Percentiles rank a stretch among this genome's conserved stretches.
phyloP scores from a whole-genome alignment of 2,797 vertebrate species.

The Meriones psammophilus region DNA sequence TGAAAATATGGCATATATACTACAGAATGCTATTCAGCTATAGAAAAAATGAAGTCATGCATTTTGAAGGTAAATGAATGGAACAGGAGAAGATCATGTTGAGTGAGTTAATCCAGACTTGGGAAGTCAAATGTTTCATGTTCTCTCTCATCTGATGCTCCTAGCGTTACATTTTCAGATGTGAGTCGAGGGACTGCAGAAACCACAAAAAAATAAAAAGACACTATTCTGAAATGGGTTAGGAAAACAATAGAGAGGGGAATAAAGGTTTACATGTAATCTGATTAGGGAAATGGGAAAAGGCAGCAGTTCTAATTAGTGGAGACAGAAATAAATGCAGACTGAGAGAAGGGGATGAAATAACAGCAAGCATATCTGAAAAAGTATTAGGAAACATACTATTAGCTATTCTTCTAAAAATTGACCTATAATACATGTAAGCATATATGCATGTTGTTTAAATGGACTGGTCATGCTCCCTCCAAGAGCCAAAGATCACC shows the following conservation, averaged over 20 bases:
- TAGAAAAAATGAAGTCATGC: not conserved
- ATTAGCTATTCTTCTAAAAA: not conserved
- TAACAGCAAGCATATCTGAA: not conserved
- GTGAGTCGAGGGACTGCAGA: not conserved
- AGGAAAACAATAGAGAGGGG: not conserved
- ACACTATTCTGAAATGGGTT: not conserved
- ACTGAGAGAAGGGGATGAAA: not conserved
- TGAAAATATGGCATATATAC: not conserved
- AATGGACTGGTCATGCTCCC: not conserved
- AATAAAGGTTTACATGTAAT: not conserved
- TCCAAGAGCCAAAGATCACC: not conserved
- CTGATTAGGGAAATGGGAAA: not conserved
- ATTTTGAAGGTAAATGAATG: not conserved
- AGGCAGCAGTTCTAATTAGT: not conserved
- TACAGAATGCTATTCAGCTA: not conserved
- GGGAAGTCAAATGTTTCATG: not conserved
- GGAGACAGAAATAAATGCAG: too few relatives aligned
- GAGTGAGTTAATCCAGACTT: not conserved
- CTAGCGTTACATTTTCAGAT: not conserved
- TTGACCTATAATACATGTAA: not conserved
- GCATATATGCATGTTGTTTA: not conserved
- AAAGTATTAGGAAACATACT: too few relatives aligned
- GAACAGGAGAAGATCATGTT: not conserved
- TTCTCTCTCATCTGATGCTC: not conserved
- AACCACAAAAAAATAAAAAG: not conserved